Base-by-base conservation (phyloP, 2,797 vertebrate species). In the Percopsis omiscomaycus region DNA sequence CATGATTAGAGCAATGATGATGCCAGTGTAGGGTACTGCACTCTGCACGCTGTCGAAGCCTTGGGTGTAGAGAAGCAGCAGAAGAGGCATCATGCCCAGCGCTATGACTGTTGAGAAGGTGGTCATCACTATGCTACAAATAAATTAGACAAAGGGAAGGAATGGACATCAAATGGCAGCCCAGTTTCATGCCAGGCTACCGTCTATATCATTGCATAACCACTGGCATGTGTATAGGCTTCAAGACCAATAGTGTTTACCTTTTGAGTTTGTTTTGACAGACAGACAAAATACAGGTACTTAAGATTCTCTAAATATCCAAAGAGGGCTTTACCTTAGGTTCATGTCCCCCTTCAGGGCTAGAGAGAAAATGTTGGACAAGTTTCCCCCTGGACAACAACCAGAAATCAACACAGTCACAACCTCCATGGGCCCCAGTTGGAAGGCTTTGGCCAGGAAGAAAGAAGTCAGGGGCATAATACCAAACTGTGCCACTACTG, bases 401-500 rank as follows among this genome's bases (percentile, higher is more conserved):
- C 94, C 90, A 0, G 94, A 95, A 81, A 94, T 89, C 61, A 98
- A 90, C 61, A 95, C 87, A 2, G 92, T 91, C 70, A 95, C 69
- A 0, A 92, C 85, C 81, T 95, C 93, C 0, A 88, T 66, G 16
- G 91, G 47, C 1, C 63, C 61, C 79, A 96, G 77, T 54, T 53
- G 77, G 49, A 96, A 85, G 30, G 89, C 0, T 82, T 92, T 95
- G 68, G 92, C 89, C 55, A 95, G 11, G 6, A 55, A 3, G 55
- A 94, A 95, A 11, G 94, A 93, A 0, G 90, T 87, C 47, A 96
- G 69, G 15, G 95, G 95, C 94, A 96, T 95, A 79, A 96, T 74
- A 55, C 93, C 91, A 0, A 94, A 95, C 82, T 96, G 96, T 3
- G 94, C 83, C 64, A 92, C n/a, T 56, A 94, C 11, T 0, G 94